Base-by-base conservation (phyloP, 2,888 invertebrate species). In the Palloptera scutellata region DNA sequence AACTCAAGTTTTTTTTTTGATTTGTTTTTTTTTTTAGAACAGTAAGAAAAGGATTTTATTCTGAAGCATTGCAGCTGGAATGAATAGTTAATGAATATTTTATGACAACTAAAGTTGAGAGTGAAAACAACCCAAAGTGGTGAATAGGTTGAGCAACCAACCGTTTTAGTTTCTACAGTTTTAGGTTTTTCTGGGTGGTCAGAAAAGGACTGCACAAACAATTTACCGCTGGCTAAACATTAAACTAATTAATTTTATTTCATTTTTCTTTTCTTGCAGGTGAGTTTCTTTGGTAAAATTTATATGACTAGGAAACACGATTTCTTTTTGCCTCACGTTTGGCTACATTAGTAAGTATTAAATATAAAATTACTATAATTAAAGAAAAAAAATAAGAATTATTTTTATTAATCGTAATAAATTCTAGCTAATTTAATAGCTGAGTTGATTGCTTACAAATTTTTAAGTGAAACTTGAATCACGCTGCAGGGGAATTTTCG, bases 171-270 rank as follows among this genome's bases (percentile, higher is more conserved):
- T 40, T 10, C 40, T 57, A n/a, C n/a, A 40, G 11, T 17, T 53
- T 19, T 8, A 53, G 19, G 15, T 53, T 15, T 53, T 19, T 53
- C 10, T 9, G 54, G 15, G 40, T 48, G 15, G 10, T 48, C 1
- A 4, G 13, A 41, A 42, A n/a, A 30, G 11, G 13, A 43, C 30
- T 51, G 19, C n/a, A 40, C 19, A 43, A 40, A 4, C 20, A 53
- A 62, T 57, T 59, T 13, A 40, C 67, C 53, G 1, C n/a, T 1
- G 30, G 67, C 53, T 30, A 62, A 62, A 57, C 57, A n/a, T 30
- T 17, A 43, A 52, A 62, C 62, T 67, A 58, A 67, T 62, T 58
- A 61, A 52, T 52, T 62, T 52, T 15, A 57, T 58, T 62, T 62
- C 40, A 60, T 59, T 66, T 60, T 13, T 58, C 52, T 40, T 55